Conservation (phyloP, 2,888 invertebrate genomes). For the Epinotia brunnichana region DNA sequence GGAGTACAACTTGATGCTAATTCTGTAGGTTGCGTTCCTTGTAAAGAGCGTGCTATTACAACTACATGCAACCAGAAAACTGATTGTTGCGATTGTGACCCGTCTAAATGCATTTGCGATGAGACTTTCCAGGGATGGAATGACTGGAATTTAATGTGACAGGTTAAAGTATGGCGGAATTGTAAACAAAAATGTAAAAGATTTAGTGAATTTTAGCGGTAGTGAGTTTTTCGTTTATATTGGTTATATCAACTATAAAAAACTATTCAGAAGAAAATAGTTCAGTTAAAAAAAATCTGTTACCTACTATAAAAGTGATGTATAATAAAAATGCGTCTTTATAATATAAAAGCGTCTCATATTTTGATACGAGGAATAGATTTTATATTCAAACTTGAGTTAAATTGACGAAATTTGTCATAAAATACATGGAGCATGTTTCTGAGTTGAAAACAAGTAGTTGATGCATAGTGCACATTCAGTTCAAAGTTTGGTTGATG, state of each 20-base stretch:
- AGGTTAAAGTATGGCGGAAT: not conserved
- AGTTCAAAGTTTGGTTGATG: constrained; percentile 51
- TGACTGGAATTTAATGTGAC: constrained; percentile 11
- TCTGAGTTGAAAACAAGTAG: constrained; percentile 44
- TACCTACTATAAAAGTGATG: not conserved
- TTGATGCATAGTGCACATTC: constrained; percentile 45
- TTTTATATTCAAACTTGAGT: not conserved
- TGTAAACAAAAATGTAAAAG: not conserved
- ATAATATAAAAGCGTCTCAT: not conserved
- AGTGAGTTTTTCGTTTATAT: not conserved
- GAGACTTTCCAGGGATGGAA: constrained; percentile 47
- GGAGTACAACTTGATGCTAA: constrained; percentile 45
- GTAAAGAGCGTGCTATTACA: constrained; percentile 55
- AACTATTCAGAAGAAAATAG: not conserved
- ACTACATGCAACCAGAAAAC: constrained; percentile 56
- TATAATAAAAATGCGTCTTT: not conserved
- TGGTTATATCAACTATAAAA: not conserved
- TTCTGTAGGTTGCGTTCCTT: constrained; percentile 11
- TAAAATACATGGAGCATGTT: not conserved
- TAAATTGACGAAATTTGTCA: not conserved
- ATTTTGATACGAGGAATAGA: not conserved
- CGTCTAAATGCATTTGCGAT: constrained; percentile 57
- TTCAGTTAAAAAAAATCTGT: too few species aligned
- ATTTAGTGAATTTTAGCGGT: not conserved
- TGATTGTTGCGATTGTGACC: constrained; percentile 51